Evolutionary conservation across 2,888 invertebrate genomes (phyloP).

Genomic region (Linyphia triangularis): DNA sequence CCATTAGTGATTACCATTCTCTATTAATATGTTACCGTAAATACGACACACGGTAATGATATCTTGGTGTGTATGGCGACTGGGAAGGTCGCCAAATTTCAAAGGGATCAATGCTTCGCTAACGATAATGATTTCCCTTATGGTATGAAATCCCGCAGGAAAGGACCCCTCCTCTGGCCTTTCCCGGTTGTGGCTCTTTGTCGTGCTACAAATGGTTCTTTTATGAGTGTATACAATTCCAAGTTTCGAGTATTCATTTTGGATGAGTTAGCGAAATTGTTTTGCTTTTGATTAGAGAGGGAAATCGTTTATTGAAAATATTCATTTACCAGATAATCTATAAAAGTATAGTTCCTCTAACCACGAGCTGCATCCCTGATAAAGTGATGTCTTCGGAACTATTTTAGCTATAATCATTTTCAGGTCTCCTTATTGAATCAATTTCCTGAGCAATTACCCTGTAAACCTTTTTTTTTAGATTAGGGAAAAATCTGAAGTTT

Average conservation of each 20-base stretch:
- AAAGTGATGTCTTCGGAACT: too few species aligned
- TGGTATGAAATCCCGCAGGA: background rate
- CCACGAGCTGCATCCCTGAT: too few species aligned
- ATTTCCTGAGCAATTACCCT: too few species aligned
- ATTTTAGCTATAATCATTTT: too few species aligned
- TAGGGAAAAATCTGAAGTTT: too few species aligned
- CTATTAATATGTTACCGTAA: slow-evolving; percentile 63
- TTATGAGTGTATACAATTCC: slow-evolving; percentile 2
- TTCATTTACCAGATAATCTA: too few species aligned
- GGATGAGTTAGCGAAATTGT: too few species aligned
- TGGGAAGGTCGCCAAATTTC: slow-evolving; percentile 36
- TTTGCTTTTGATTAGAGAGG: background rate
- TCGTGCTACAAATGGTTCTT: slow-evolving; percentile 7
- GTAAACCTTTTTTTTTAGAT: too few species aligned
- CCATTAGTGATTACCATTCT: slow-evolving; percentile 59
- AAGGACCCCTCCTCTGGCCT: background rate
- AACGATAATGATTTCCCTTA: slow-evolving; percentile 62
- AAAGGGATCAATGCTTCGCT: slow-evolving; percentile 53
- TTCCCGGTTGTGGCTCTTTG: background rate
- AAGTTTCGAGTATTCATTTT: background rate
- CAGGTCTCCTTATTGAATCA: too few species aligned
- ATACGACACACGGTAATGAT: slow-evolving; percentile 65
- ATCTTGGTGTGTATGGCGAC: slow-evolving; percentile 21
- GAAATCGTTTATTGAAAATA: background rate
- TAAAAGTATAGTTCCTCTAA: too few species aligned